A percentile compares a stretch with the other conserved stretches of the same genome.
Evolutionary conservation across 2,888 invertebrate genomes (phyloP).

Genomic region (Idaea aversata): DNA sequence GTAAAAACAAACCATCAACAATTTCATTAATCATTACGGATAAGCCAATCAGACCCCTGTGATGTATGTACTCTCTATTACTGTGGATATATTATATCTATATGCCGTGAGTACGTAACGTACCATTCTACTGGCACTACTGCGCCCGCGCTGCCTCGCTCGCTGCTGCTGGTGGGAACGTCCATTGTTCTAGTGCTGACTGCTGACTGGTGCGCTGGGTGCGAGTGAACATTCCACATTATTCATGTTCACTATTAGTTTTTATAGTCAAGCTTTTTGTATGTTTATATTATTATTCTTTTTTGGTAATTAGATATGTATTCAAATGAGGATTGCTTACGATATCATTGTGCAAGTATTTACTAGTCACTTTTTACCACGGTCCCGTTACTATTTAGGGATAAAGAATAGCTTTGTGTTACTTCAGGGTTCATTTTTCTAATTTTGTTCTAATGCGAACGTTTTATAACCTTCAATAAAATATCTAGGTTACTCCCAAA

Average conservation of each 20-base stretch:
- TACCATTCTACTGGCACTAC: too few relatives aligned
- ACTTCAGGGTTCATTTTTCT: too few relatives aligned
- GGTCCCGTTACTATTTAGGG: not conserved
- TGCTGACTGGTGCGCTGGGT: not conserved
- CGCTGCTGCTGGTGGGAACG: not conserved
- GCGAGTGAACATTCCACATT: not conserved
- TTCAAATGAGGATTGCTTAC: not conserved
- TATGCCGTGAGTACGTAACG: too few relatives aligned
- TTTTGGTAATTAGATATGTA: not conserved
- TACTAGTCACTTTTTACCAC: not conserved
- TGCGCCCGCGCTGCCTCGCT: not conserved
- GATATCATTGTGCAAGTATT: not conserved
- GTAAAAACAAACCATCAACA: too few relatives aligned
- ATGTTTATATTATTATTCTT: not conserved
- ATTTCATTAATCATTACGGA: too few relatives aligned
- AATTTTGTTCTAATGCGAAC: too few relatives aligned
- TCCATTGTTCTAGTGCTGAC: not conserved
- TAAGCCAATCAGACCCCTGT: too few relatives aligned
- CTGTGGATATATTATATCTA: too few relatives aligned
- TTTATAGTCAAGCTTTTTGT: not conserved
- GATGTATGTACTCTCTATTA: too few relatives aligned
- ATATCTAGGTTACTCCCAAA: too few relatives aligned
- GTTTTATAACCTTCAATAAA: too few relatives aligned
- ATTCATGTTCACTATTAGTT: not conserved
- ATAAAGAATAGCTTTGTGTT: too few relatives aligned